Conservation (phyloP, 2,797 vertebrate genomes). For the Fistularia commersonii region DNA sequence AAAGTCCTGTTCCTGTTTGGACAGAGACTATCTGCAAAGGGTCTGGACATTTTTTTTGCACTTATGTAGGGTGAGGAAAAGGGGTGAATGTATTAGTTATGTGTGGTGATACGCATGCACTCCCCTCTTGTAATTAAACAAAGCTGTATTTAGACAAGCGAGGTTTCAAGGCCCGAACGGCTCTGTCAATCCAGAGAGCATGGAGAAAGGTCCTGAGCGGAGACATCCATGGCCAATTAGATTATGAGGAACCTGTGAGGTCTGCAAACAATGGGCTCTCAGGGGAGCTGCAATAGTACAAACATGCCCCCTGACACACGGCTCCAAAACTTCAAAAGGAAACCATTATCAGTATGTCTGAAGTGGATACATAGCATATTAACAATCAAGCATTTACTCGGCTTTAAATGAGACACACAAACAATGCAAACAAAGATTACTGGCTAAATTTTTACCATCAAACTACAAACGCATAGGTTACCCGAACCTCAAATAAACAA, state of each 20-base stretch:
- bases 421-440: background rate
- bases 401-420: too few relatives aligned
- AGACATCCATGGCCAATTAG: conserved; percentile 65
- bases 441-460: conserved; percentile 1
- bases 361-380: conserved; percentile 1
- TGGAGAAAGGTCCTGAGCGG: conserved; percentile 57
- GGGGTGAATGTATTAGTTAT: conserved; percentile 13
- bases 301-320: conserved; percentile 62
- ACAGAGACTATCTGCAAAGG: conserved; percentile 64
- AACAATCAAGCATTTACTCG: background rate
- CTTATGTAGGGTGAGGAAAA: conserved; percentile 17
- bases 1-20: conserved; percentile 68
- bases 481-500: background rate
- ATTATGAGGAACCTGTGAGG: conserved; percentile 70
- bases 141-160: conserved; percentile 68
- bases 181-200: conserved; percentile 58
- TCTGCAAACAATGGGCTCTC: conserved; percentile 63
- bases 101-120: conserved; percentile 53
- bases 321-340: conserved; percentile 53
- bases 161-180: conserved; percentile 59
- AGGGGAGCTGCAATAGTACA: conserved; percentile 67
- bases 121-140: conserved; percentile 69
- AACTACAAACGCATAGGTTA: background rate
- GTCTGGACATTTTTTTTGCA: conserved; percentile 51
- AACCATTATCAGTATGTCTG: conserved; percentile 36